Percentiles rank a stretch among this genome's conserved stretches.
phyloP scores from a whole-genome alignment of 2,888 invertebrate species.

The Epistrophella euchroma region DNA sequence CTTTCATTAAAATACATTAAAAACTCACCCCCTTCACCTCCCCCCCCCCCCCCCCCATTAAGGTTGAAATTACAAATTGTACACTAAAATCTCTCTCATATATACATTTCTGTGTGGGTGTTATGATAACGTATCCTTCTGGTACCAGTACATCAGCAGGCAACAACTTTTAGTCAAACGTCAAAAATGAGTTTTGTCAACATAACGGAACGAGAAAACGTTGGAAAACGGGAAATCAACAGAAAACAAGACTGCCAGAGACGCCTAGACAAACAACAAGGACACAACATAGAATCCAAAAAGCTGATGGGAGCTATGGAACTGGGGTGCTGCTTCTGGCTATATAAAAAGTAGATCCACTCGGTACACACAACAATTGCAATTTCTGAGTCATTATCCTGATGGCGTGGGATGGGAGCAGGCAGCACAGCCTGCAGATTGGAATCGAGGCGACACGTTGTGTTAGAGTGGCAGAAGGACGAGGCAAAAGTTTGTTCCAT shows the following conservation, averaged over 20 bases:
- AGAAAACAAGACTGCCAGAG: slow-evolving; percentile 40
- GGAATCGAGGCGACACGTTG: neutral
- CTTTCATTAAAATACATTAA: slow-evolving; percentile 49
- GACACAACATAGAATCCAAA: slow-evolving; percentile 11
- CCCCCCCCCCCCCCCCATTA: neutral
- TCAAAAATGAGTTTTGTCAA: slow-evolving; percentile 75
- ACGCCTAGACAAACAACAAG: slow-evolving; percentile 46
- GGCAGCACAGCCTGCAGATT: slow-evolving; percentile 10
- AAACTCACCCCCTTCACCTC: slow-evolving; percentile 22
- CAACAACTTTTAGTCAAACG: slow-evolving; percentile 71
- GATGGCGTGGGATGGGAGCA: slow-evolving; percentile 20
- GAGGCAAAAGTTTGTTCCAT: slow-evolving; percentile 59
- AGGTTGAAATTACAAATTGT: slow-evolving; percentile 46
- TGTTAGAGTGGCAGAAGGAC: neutral
- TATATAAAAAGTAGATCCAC: slow-evolving; percentile 61
- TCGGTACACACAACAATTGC: slow-evolving; percentile 66
- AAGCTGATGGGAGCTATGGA: neutral
- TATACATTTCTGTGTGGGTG: slow-evolving; percentile 20
- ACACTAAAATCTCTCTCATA: slow-evolving; percentile 6
- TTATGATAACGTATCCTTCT: slow-evolving; percentile 42
- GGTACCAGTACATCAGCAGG: slow-evolving; percentile 8
- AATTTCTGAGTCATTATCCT: slow-evolving; percentile 75
- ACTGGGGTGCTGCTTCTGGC: slow-evolving; percentile 2
- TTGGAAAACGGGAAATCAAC: slow-evolving; percentile 45
- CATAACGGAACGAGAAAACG: slow-evolving; percentile 32